phyloP scores from a whole-genome alignment of 2,888 invertebrate genomes.

The Ctena decussata region DNA sequence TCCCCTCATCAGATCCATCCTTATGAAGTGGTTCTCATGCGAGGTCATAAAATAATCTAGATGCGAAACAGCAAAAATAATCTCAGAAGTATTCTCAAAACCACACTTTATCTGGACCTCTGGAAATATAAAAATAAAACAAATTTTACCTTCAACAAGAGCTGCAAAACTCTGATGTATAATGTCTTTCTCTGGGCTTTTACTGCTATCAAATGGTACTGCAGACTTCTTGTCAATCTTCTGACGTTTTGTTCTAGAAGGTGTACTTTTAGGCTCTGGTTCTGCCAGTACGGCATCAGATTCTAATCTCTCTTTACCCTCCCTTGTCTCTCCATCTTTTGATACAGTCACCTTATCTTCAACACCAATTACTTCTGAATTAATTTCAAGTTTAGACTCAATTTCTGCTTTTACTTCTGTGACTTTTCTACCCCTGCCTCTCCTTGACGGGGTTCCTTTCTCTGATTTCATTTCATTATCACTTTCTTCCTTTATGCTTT shows the following conservation, averaged over 20 bases:
- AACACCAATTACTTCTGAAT: neutral
- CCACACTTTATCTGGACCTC: too few species aligned
- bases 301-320: neutral
- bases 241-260: slow-evolving; percentile 24
- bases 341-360: neutral
- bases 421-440: neutral
- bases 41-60: too few species aligned
- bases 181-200: neutral
- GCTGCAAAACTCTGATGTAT: neutral
- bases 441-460: neutral
- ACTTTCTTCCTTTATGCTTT: slow-evolving; percentile 5
- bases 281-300: neutral
- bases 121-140: too few species aligned
- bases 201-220: too few species aligned
- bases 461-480: slow-evolving; percentile 7
- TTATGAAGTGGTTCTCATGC: too few species aligned
- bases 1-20: too few species aligned
- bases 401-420: neutral
- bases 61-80: too few species aligned
- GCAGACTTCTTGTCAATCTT: neutral
- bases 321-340: neutral
- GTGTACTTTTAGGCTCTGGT: neutral
- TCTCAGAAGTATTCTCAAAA: too few species aligned
- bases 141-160: neutral
- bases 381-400: neutral